Base-by-base conservation (phyloP, 2,797 vertebrate species). In the Cryptoblepharus egeriae region DNA sequence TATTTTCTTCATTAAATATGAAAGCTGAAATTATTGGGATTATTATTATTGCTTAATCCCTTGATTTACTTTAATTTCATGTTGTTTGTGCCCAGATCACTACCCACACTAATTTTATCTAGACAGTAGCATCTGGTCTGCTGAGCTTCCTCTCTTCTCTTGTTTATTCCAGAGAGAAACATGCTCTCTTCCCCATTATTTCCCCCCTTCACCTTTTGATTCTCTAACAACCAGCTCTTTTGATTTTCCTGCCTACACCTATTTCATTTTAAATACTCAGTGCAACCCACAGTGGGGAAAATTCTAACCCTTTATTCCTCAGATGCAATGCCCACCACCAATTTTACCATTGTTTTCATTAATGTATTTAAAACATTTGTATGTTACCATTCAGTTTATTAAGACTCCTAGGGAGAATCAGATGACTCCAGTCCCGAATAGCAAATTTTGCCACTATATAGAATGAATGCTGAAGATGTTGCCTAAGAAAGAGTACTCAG, bases 201-300 rank as follows among this genome's bases (percentile, higher is more conserved):
- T 10, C n/a, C 22, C 35, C 9, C 3, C 64, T 3, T 10, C 64
- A 24, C n/a, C n/a, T n/a, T 32, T 78, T 67, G 49, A 83, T 75
- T 49, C 22, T 68, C 61, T 67, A 81, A 81, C 72, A 81, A 75
- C 32, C 65, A 75, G 52, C 49, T 58, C 71, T 81, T 81, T 74
- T 65, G 63, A 49, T 75, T 1, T 45, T 26, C 10, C 28, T 24
- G 72, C 80, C 63, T 75, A 81, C 35, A 18, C 52, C 45, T 68
- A 24, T 55, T 78, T 71, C 49, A 74, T 55, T 81, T 81, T 18
- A 67, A 22, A 58, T 32, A 20, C 49, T 16, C n/a, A 65, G 61
- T 13, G 73, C 42, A 73, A 70, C 26, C 52, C 28, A 24, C 35
- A 42, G 32, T 9, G 45, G 9, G 13, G 26, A 24, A 32, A 30